phyloP scores from a whole-genome alignment of 2,888 invertebrate genomes.

The Polyploca ridens region DNA sequence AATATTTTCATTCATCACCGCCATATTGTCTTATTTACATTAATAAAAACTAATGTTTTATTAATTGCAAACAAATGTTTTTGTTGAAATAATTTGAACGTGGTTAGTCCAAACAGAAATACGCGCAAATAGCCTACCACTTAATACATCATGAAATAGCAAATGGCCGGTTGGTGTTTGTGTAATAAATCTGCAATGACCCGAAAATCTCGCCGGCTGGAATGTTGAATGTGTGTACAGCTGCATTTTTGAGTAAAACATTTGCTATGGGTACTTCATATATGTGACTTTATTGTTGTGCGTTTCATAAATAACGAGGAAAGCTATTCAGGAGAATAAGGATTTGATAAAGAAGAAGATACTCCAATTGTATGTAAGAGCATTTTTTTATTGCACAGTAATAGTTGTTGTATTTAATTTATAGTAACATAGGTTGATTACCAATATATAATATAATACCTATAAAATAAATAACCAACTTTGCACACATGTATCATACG shows the following conservation, averaged over 20 bases:
- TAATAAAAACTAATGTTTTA: background rate
- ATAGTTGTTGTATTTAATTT: too few species aligned
- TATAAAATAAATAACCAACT: too few species aligned
- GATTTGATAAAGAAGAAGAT: too few species aligned
- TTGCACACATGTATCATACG: too few species aligned
- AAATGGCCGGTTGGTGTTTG: conserved; percentile 12
- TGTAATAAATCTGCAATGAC: conserved; percentile 18
- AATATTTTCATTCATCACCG: background rate
- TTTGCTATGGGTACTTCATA: too few species aligned
- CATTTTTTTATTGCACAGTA: too few species aligned
- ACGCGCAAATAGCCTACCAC: conserved; percentile 16
- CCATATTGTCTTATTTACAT: background rate
- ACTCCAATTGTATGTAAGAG: too few species aligned
- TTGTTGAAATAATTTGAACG: conserved; percentile 1
- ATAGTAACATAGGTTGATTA: too few species aligned
- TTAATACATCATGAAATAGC: conserved; percentile 18
- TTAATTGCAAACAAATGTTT: background rate
- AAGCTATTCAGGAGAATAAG: too few species aligned
- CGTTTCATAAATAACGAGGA: too few species aligned
- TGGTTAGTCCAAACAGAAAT: background rate
- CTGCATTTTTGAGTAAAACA: background rate
- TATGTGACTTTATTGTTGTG: too few species aligned
- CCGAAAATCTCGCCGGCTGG: conserved; percentile 12
- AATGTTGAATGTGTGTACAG: background rate
- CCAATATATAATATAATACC: too few species aligned